Evolutionary conservation across 2,888 invertebrate species (phyloP), one percentile per base, ranked within the genome.

Genomic region (Thymelicus sylvestris): DNA sequence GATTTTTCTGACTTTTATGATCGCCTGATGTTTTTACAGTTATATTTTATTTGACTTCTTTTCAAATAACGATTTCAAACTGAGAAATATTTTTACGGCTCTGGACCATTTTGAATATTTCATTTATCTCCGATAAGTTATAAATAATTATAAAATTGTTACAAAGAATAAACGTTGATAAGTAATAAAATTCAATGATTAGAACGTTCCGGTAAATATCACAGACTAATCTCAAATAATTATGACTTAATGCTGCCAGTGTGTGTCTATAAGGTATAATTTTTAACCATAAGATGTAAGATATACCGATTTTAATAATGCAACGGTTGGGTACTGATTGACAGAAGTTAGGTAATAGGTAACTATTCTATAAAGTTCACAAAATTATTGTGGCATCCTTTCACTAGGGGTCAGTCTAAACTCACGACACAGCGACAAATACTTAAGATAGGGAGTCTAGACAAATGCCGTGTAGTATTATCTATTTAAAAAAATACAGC

Each of bases 321-420:
- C 41, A 41, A 6, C 55, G 8, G 31, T 44, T 57, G 44, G 44
- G 24, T 44, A 52, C 5, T 5, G 59, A 48, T 59, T 59, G 31
- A 61, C 50, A 38, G n/a, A 24, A 61, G 67, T 67, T 67, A 67
- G 24, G 67, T 67, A 67, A 67, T 48, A n/a, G n/a, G n/a, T n/a
- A 57, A 31, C 6, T 38, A 39, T 67, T 67, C 60, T 61, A 63
- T 68, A 68, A 68, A 63, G 68, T 68, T 68, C 68, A 68, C n/a
- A 63, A 68, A 68, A 68, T 68, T 68, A 57, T 63, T 55, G 47
- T 57, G 68, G 31, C 68, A 68, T 68, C 68, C 63, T 68, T 68
- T 68, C 68, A 63, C 68, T 63, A 57, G 68, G 61, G 68, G 68
- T 63, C 63, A 57, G 38, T 38, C 15, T 19, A 63, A 57, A 60